These are phyloP conservation scores for Triplophysa dalaica DNA, from an alignment of 2,113 vertebrate species.

Conservation along the genomic window DNA sequence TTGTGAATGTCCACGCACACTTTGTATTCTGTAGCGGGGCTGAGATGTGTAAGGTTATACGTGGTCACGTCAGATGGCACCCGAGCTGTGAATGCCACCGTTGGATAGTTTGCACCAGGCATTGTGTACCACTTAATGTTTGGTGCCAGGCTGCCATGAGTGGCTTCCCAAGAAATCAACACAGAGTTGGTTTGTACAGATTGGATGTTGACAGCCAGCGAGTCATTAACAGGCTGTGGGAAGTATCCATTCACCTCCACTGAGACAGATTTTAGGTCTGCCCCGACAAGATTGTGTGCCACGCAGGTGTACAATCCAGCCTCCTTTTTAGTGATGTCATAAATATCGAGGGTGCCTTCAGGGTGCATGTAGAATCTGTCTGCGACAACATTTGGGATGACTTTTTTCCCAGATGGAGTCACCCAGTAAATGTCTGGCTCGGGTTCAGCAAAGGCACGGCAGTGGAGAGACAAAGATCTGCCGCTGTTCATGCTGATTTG, in stretches of 20 bases:
- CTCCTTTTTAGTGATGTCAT: constrained; percentile 82
- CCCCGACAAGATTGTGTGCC: constrained; percentile 93
- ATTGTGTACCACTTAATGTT: constrained; percentile 90
- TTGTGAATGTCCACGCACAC: constrained; percentile 90
- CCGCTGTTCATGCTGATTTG: constrained; percentile 79
- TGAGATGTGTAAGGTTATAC: constrained; percentile 93
- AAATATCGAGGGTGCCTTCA: constrained; percentile 93
- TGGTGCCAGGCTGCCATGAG: constrained; percentile 83
- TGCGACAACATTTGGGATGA: constrained; percentile 83
- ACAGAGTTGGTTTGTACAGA: constrained; percentile 84
- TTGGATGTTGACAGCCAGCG: constrained; percentile 82
- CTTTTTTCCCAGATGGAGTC: constrained; percentile 86
- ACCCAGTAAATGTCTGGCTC: constrained; percentile 98
- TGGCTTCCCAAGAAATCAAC: constrained; percentile 88
- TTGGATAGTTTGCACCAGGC: constrained; percentile 71
- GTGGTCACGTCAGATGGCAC: constrained; percentile 85
- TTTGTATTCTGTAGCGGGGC: constrained; percentile 88
- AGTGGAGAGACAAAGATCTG: constrained; percentile 89
- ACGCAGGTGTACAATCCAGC: constrained; percentile 95
- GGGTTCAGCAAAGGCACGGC: constrained; percentile 93
- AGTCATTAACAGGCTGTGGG: constrained; percentile 77
- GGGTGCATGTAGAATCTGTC: constrained; percentile 93
- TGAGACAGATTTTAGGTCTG: constrained; percentile 90
- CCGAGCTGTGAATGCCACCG: constrained; percentile 81
- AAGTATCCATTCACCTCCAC: constrained; percentile 90